These are phyloP conservation scores for Bos indicus DNA, from an alignment of 2,113 vertebrate genomes.

Conservation along the genomic window DNA sequence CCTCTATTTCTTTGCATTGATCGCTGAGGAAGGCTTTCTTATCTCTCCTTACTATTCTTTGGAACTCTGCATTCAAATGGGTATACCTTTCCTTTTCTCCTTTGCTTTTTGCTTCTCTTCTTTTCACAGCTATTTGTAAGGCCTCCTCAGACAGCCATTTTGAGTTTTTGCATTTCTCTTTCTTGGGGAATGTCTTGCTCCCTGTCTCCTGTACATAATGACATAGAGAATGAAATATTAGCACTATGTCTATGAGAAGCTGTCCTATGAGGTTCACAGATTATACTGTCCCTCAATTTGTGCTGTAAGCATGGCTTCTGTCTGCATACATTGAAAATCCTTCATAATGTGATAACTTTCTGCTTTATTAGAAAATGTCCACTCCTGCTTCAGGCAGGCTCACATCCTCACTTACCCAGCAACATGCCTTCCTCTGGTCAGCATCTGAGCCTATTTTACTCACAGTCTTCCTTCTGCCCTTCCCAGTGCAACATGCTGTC, in stretches of 20 bases:
- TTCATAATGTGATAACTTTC: neutral
- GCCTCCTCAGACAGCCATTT: neutral
- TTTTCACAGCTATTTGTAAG: neutral
- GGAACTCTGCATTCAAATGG: neutral
- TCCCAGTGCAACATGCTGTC: neutral
- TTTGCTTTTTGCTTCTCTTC: neutral
- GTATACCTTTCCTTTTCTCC: neutral
- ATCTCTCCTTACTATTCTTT: neutral
- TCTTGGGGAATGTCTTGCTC: neutral
- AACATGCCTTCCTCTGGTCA: neutral
- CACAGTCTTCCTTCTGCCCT: neutral
- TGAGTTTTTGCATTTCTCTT: neutral
- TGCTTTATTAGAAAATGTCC: neutral
- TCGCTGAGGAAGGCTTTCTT: neutral
- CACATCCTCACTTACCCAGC: neutral
- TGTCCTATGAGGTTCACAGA: neutral
- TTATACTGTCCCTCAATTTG: neutral
- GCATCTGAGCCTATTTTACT: neutral
- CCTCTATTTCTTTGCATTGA: neutral
- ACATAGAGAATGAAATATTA: too few species aligned
- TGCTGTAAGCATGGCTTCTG: neutral
- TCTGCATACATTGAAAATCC: neutral
- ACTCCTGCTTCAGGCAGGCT: neutral
- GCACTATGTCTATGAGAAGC: neutral
- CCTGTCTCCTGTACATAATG: neutral